phyloP scores from a whole-genome alignment of 1,140 invertebrate genomes.

The Saccostrea echinata region DNA sequence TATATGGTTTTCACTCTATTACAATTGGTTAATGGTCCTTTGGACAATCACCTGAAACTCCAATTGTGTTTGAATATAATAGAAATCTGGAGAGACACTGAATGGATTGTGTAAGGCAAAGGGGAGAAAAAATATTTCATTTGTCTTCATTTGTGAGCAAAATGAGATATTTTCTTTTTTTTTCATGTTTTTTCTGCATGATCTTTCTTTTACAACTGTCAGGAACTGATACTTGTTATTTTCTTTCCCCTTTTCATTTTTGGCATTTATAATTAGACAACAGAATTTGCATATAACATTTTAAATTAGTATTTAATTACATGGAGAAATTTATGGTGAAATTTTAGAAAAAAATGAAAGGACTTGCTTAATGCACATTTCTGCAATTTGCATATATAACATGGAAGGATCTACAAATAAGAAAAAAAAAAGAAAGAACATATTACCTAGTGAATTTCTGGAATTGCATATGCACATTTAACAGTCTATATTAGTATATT shows the following conservation, averaged over 20 bases:
- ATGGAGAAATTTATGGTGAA: background rate
- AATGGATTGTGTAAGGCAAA: background rate
- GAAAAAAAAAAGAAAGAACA: too few relatives aligned
- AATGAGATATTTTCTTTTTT: background rate
- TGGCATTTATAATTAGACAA: background rate
- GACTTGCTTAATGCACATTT: too few relatives aligned
- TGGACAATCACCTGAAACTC: background rate
- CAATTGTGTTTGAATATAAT: conserved; percentile 14
- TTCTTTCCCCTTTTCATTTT: background rate
- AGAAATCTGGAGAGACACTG: background rate
- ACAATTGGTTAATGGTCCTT: background rate
- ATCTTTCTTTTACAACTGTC: background rate
- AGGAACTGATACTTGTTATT: background rate
- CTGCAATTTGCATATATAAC: too few relatives aligned
- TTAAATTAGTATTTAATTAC: background rate
- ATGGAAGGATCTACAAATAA: too few relatives aligned
- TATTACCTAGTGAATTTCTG: too few relatives aligned
- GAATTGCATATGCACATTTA: too few relatives aligned
- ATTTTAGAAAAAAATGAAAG: too few relatives aligned
- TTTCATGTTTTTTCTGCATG: background rate
- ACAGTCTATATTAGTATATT: too few relatives aligned
- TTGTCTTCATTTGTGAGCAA: background rate
- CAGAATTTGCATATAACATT: background rate
- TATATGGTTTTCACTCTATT: background rate
- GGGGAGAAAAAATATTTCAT: background rate